Base-by-base conservation (phyloP, 2,888 invertebrate genomes). In the Coecobrya sp. region DNA sequence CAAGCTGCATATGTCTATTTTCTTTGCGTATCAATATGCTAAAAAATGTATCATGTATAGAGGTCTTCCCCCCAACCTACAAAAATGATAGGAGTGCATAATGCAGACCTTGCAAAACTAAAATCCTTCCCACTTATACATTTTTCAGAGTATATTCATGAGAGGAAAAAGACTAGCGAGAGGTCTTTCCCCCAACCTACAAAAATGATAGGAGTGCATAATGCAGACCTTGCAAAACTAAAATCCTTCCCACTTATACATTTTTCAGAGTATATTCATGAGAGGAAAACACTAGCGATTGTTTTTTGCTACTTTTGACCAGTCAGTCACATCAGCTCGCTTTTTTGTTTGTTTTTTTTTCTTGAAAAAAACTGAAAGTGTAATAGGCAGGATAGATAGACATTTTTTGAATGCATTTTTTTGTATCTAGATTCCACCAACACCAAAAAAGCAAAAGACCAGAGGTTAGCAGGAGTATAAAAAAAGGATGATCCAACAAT, bases 91-190 rank as follows among this genome's bases (percentile, higher is more conserved):
- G 13, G 62, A 73, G 59, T 90, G 68, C 86, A 86, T 79, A 86
- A 90, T 90, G 85, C 79, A 86, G 86, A 90, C 86, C 90, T 86
- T 79, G 90, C 62, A 90, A n/a, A 85, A 45, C 62, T 27, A 25
- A 70, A 90, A 86, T 86, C 86, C 65, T 85, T 42, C 30, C n/a
- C 52, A 65, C 65, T 86, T 49, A 62, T 79, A 68, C 73, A 89
- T 89, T 70, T 89, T 55, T 82, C 84, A 84, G 89, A 36, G 0
- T 22, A 52, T 16, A 45, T 85, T 55, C 49, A 73, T 36, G 86
- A 73, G n/a, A 4, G 84, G 22, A 22, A 65, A 65, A 27, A n/a
- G n/a, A n/a, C n/a, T n/a, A n/a, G n/a, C n/a, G n/a, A n/a, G n/a
- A 13, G 13, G 68, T 36, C 0, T 76, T 1, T 2, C 22, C 13